phyloP scores from a whole-genome alignment of 2,113 vertebrate species.

The Marmota monax region DNA sequence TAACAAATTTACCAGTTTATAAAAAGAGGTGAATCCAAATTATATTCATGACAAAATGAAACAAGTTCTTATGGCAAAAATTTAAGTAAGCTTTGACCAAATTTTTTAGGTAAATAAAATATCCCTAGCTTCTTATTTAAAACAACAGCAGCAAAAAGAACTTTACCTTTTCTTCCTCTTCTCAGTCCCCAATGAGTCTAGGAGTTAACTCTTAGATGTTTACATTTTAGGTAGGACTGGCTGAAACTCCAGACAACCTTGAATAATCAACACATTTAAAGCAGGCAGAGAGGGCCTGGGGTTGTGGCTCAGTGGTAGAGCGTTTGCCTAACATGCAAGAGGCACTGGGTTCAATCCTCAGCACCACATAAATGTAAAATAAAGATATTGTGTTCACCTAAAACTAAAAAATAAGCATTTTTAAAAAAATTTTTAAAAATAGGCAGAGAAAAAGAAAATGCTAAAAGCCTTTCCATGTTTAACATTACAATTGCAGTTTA shows the following conservation, averaged over 20 bases:
- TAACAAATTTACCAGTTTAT: neutral
- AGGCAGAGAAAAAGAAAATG: neutral
- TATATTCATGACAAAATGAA: neutral
- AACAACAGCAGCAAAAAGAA: no score
- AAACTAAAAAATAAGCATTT: no score
- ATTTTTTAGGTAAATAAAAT: neutral
- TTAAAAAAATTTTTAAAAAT: neutral
- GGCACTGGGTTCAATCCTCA: no score
- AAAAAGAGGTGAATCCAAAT: neutral
- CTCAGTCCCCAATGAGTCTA: neutral
- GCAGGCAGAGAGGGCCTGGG: neutral
- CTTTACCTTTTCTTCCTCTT: neutral
- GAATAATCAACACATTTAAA: neutral
- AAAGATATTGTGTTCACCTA: no score
- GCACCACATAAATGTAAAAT: no score
- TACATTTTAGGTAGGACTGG: neutral
- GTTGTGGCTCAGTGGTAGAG: no score
- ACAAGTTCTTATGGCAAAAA: neutral
- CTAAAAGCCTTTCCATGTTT: neutral
- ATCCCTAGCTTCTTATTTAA: neutral
- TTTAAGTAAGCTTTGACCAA: neutral
- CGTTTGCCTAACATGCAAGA: no score
- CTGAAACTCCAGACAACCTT: neutral
- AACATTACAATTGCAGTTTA: neutral
- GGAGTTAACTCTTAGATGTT: neutral